phyloP scores from a whole-genome alignment of 2,113 vertebrate species.

The Cnemophilus loriae region DNA sequence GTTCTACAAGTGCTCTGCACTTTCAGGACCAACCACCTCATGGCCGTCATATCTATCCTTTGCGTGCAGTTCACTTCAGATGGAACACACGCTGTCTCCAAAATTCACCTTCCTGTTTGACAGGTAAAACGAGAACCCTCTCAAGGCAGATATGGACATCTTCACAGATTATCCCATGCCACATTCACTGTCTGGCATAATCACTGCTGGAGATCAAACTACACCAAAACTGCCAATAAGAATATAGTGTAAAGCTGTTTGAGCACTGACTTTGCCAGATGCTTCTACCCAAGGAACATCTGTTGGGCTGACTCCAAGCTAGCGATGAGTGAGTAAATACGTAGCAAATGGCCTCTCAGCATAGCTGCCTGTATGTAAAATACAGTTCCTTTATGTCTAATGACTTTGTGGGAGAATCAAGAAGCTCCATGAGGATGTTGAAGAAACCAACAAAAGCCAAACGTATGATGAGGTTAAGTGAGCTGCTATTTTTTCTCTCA shows the following conservation, averaged over 20 bases:
- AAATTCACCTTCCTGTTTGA: not conserved
- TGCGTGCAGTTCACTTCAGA: not conserved
- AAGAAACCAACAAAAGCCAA: not conserved
- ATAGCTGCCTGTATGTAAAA: not conserved
- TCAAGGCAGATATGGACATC: not conserved
- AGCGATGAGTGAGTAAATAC: not conserved
- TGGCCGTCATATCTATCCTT: not conserved
- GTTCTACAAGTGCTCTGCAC: not conserved
- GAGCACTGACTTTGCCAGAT: not conserved
- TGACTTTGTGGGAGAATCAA: not conserved
- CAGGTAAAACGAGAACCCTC: not conserved
- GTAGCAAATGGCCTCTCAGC: not conserved
- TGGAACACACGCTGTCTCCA: rapidly evolving
- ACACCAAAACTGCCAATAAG: not conserved
- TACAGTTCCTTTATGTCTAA: not conserved
- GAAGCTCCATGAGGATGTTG: not conserved
- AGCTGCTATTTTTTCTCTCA: not conserved
- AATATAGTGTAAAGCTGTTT: not conserved
- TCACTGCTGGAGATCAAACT: not conserved
- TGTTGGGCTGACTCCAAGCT: not conserved
- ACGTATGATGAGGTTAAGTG: not conserved
- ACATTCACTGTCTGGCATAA: not conserved
- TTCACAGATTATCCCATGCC: not conserved
- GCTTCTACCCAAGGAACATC: not conserved
- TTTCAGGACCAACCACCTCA: not conserved